A percentile compares a stretch with the other conserved stretches of the same genome.
phyloP scores from a whole-genome alignment of 2,797 vertebrate species.

The Tokudaia tokunoshimensis region DNA sequence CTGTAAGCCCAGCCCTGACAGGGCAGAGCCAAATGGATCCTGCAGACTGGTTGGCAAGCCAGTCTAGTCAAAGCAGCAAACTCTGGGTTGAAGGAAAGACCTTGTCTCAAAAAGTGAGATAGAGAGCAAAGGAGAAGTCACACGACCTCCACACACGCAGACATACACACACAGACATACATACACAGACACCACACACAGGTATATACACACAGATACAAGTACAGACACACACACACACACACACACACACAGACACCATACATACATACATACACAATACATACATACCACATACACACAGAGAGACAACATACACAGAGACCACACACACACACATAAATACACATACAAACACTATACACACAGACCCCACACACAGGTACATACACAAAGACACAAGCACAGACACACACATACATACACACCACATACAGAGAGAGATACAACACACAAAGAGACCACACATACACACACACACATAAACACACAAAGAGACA shows the following conservation, averaged over 20 bases:
- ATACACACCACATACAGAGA: too few species aligned
- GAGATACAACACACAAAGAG: too few species aligned
- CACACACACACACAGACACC: background rate
- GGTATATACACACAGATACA: background rate
- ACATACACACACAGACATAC: background rate
- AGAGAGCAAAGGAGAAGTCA: background rate
- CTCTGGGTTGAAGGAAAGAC: background rate
- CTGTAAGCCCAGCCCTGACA: background rate
- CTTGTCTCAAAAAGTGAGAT: background rate
- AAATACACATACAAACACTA: too few species aligned
- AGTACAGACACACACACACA: background rate
- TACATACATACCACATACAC: too few species aligned
- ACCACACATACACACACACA: too few species aligned
- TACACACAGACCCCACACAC: too few species aligned
- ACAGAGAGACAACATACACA: too few species aligned
- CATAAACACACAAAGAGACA: too few species aligned
- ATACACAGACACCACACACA: background rate
- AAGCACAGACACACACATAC: too few species aligned
- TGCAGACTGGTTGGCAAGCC: background rate
- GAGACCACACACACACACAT: background rate
- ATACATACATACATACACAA: too few species aligned
- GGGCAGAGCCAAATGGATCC: too few species aligned
- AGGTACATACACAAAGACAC: too few species aligned
- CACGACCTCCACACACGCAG: background rate
- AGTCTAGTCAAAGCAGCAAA: background rate